A percentile compares a stretch with the other conserved stretches of the same genome.
Conservation (phyloP, 1,140 invertebrate species). For the Littorina saxatilis region DNA sequence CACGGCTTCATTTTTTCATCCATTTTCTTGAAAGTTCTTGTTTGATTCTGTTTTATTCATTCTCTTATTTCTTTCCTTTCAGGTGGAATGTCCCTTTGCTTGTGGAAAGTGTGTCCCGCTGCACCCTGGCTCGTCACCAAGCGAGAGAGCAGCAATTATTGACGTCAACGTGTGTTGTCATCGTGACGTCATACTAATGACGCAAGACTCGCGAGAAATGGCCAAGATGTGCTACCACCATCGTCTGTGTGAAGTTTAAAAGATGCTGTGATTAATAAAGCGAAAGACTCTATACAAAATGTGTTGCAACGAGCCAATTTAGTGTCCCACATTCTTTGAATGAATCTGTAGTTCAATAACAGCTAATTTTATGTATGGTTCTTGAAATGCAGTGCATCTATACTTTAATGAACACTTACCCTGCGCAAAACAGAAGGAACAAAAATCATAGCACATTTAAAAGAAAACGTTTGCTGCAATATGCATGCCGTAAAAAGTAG, state of each 20-base stretch:
- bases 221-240: neutral
- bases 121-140: slow-evolving; percentile 59
- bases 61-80: slow-evolving; percentile 34
- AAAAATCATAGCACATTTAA: no score
- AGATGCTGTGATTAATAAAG: neutral
- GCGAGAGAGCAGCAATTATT: slow-evolving; percentile 13
- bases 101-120: slow-evolving; percentile 64
- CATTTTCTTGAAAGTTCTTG: neutral
- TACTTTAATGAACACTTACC: no score
- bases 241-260: neutral
- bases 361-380: no score
- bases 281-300: neutral
- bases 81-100: slow-evolving; percentile 62
- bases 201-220: no score
- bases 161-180: neutral
- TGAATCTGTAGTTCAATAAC: no score
- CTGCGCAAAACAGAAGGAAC: no score
- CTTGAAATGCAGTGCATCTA: no score
- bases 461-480: no score
- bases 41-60: neutral
- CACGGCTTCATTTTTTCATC: no score
- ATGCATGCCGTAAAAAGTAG: no score
- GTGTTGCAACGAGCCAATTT: neutral
- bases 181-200: neutral
- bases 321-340: neutral